Evolutionary conservation across 2,113 vertebrate species (phyloP), one percentile per base, ranked within the genome.

Genomic region (Etia nguti): DNA sequence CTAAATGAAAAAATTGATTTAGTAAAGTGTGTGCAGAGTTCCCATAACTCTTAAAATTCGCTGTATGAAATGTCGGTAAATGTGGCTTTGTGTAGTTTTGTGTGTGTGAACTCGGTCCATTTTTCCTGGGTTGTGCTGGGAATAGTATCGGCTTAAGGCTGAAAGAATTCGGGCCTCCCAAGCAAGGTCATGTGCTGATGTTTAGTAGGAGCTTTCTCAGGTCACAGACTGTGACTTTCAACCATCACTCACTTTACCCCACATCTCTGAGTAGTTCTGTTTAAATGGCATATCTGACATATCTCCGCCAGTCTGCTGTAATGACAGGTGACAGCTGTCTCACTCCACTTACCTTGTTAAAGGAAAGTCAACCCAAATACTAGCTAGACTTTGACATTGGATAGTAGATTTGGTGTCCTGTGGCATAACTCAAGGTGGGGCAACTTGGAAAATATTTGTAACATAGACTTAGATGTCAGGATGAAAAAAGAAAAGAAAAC

Each of bases 151-250:
- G 92, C 94, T 95, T 95, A 93, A 93, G 85, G 86, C 87, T 90
- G 86, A 92, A 94, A 93, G 95, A 96, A 95, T 96, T 95, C 85
- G 85, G 93, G 90, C 93, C 89, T 94, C 94, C 90, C 92, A 88
- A 92, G 93, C 92, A 92, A 94, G 94, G 94, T 96, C 95, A 97
- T 95, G 93, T 91, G 94, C 94, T 94, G 93, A 96, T 95, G 94
- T 96, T 96, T 96, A 96, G 93, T 92, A 91, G 90, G 90, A 94
- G 93, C 92, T 95, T 95, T 96, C 91, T 93, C 89, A 92, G 93
- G 93, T 95, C 95, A 93, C 92, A 94, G 91, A 85, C 88, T 94
- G 85, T 86, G 94, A 94, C 93, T 95, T 92, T 93, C 82, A 92
- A 93, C 90, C 84, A 90, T 94, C 95, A 93, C 92, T 95, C 94